Evolutionary conservation across 2,888 invertebrate genomes (phyloP).

Genomic region (Leptinotarsa tumamoca): DNA sequence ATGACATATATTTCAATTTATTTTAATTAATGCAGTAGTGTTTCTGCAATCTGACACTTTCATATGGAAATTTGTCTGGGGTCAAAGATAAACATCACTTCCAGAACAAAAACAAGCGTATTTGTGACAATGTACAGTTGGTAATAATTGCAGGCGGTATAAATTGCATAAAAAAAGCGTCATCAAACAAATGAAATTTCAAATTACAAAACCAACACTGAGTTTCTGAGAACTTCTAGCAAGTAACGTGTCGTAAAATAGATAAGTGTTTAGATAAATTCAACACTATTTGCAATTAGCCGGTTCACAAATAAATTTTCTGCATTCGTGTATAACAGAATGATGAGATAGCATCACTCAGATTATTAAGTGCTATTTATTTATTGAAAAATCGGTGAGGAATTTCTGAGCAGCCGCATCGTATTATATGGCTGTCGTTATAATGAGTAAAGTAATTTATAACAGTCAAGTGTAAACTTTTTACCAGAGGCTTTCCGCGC

Average conservation of each 20-base stretch:
- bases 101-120: conserved; percentile 18
- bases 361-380: conserved; percentile 40
- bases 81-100: neutral
- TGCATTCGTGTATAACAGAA: conserved; percentile 26
- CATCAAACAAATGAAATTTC: conserved; percentile 45
- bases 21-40: neutral
- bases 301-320: conserved; percentile 54
- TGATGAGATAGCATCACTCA: conserved; percentile 32
- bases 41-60: neutral
- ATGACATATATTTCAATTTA: too few species aligned
- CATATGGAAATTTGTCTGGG: neutral
- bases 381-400: conserved; percentile 32
- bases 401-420: neutral
- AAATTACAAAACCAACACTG: conserved; percentile 42
- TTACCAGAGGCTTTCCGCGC: neutral
- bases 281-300: conserved; percentile 61
- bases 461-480: neutral
- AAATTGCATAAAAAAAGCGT: conserved; percentile 40
- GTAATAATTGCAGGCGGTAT: conserved; percentile 37
- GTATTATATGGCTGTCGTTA: conserved; percentile 9
- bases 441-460: conserved; percentile 10
- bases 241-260: conserved; percentile 45
- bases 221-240: conserved; percentile 38
- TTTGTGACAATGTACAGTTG: conserved; percentile 23
- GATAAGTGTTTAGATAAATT: conserved; percentile 54